Evolutionary conservation across 2,113 vertebrate species (phyloP), one percentile per base, ranked within the genome.

Genomic region (Xyrauchen texanus): DNA sequence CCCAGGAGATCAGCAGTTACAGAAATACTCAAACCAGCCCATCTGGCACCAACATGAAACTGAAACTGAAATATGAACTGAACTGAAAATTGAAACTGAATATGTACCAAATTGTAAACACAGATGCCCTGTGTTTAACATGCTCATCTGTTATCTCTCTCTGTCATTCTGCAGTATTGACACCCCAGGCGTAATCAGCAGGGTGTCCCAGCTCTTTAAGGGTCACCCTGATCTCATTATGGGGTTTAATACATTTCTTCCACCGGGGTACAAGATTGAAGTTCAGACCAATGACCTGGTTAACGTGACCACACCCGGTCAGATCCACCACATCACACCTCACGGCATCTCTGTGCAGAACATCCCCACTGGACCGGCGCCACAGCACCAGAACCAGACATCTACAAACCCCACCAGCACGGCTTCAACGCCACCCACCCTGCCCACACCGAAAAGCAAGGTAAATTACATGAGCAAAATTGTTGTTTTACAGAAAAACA

Each of bases 161-260:
- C 49, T 44, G 21, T 58, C n/a, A 81, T 49, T 10, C 16, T 78
- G 73, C 89, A 99, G 98, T 87, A 99, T 99, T 1, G 98, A 99
- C 89, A 99, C 98, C 77, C 98, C 98, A 0, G 98, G 98, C 52
- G 98, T 99, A 88, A 99, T 99, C 89, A 98, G 96, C 91, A 95
- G 98, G 0, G 98, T 99, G 9, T 99, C 97, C 0, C 97, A 99
- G 90, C 95, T 99, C 58, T 99, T 99, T 89, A 99, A 99, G 86
- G 98, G 98, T 81, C 98, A 99, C 82, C 97, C 98, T 0, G 98
- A 99, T 84, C 90, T 99, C 83, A 99, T 99, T 57, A 99, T 99
- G 98, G 98, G 98, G 45, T 99, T 99, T 86, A 99, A 99, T 88
- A 99, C 98, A 13, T 99, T 99, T 91, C 86, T 99, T 87, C 98